Evolutionary conservation across 2,797 vertebrate species (phyloP).

Genomic region (Eutrigla gurnardus): DNA sequence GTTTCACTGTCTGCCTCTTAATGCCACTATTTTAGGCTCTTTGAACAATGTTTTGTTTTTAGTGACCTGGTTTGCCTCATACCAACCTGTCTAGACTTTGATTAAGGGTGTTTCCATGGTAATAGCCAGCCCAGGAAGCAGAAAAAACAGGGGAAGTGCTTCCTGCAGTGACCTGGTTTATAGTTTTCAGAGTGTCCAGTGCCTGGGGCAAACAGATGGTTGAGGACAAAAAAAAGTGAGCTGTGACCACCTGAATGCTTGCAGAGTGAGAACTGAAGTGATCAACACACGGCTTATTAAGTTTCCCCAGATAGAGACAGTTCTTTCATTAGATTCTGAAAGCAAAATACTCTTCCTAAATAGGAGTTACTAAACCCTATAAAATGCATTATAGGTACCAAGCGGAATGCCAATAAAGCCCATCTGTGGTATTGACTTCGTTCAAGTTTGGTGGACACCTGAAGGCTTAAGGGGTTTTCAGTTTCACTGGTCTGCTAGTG

Average conservation of each 20-base stretch:
- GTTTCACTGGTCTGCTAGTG: conserved; percentile 28
- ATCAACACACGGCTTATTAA: background rate
- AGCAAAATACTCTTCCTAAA: conserved; percentile 15
- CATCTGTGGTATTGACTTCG: conserved; percentile 46
- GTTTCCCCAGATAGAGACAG: background rate
- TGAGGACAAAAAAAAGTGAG: background rate
- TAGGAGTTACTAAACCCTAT: conserved; percentile 31
- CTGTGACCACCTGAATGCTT: conserved; percentile 12
- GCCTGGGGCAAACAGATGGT: conserved; percentile 44
- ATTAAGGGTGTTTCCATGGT: conserved; percentile 48
- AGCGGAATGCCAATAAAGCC: conserved; percentile 64
- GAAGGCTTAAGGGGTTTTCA: conserved; percentile 60
- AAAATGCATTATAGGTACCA: conserved; percentile 42
- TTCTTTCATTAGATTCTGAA: background rate
- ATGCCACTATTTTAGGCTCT: conserved; percentile 28
- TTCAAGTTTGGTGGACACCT: conserved; percentile 64
- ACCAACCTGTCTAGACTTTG: conserved; percentile 64
- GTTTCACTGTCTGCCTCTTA: conserved; percentile 8
- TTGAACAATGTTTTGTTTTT: conserved; percentile 52
- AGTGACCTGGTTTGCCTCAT: conserved; percentile 57
- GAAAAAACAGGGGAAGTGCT: conserved; percentile 43
- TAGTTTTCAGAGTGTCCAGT: conserved; percentile 28
- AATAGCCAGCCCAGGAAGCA: conserved; percentile 61
- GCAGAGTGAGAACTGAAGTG: background rate
- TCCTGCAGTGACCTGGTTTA: conserved; percentile 59